Percentiles rank a stretch among this genome's conserved stretches.
These are phyloP conservation scores for Eugnorisma glareosa DNA, from an alignment of 2,888 invertebrate genomes.

Conservation along the genomic window DNA sequence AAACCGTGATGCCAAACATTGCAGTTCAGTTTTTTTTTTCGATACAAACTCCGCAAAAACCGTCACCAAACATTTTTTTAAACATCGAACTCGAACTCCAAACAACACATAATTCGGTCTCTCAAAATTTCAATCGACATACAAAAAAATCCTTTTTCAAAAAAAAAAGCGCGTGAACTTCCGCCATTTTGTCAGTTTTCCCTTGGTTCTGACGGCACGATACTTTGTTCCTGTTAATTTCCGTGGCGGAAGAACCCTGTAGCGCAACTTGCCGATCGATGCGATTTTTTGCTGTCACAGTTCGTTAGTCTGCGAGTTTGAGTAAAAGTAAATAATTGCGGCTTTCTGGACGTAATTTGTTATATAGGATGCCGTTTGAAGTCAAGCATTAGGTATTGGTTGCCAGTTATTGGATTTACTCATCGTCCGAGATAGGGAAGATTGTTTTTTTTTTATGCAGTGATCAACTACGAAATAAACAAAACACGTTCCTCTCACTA, in stretches of 20 bases:
- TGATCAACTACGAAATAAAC: not conserved
- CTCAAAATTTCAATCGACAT: not conserved
- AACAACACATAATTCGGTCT: not conserved
- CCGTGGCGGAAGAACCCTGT: slow-evolving; percentile 56
- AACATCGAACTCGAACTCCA: not conserved
- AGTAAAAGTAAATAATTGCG: slow-evolving; percentile 47
- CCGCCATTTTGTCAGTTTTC: slow-evolving; percentile 31
- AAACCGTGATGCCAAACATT: not conserved
- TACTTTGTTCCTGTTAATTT: slow-evolving; percentile 63
- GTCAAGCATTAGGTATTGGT: slow-evolving; percentile 10
- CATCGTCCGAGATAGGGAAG: not conserved
- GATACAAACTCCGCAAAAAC: not conserved
- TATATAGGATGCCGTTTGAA: slow-evolving; percentile 10
- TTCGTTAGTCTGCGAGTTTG: slow-evolving; percentile 38
- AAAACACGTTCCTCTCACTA: too few species aligned
- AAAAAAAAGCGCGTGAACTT: slow-evolving; percentile 1
- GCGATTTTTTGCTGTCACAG: slow-evolving; percentile 47
- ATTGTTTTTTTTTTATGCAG: not conserved
- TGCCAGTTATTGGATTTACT: slow-evolving; percentile 10
- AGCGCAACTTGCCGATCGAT: slow-evolving; percentile 45
- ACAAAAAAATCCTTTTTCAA: slow-evolving; percentile 7
- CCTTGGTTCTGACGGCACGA: slow-evolving; percentile 36
- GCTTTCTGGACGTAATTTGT: slow-evolving; percentile 34
- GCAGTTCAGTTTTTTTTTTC: not conserved
- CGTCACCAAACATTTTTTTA: not conserved